These are phyloP conservation scores for Netelia inedita DNA, from an alignment of 2,888 invertebrate species.

Conservation along the genomic window DNA sequence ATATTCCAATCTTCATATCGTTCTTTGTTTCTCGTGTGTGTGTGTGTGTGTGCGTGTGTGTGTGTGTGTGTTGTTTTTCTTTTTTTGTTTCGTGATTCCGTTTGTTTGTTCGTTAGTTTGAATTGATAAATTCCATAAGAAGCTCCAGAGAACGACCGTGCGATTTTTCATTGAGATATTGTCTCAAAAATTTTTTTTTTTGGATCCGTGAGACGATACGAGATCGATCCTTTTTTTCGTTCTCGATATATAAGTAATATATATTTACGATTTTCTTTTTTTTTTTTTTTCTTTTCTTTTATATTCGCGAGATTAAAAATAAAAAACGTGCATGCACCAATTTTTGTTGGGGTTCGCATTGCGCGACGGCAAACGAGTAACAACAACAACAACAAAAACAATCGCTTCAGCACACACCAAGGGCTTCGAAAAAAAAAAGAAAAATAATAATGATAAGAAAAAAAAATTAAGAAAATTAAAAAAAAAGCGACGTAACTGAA, in stretches of 20 bases:
- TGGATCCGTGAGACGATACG: slow-evolving; percentile 23
- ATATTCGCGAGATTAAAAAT: neutral
- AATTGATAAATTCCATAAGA: neutral
- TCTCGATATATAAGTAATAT: neutral
- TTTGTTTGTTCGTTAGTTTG: neutral
- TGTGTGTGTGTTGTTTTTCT: neutral
- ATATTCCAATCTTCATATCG: slow-evolving; percentile 58
- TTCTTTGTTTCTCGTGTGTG: slow-evolving; percentile 34
- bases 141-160: slow-evolving; percentile 8
- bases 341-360: slow-evolving; percentile 18
- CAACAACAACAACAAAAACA: neutral
- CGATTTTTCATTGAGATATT: slow-evolving; percentile 5
- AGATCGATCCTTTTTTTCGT: slow-evolving; percentile 24
- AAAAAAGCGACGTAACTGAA: slow-evolving; percentile 14
- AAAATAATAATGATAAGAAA: neutral
- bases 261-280: neutral
- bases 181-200: neutral
- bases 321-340: neutral
- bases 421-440: slow-evolving; percentile 41
- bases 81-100: neutral
- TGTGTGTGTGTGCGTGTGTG: neutral
- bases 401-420: slow-evolving; percentile 42
- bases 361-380: neutral
- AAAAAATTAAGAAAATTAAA: neutral
- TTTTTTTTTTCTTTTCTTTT: slow-evolving; percentile 8